Conservation (phyloP, 2,797 vertebrate genomes). For the Catamblyrhynchus diadema region DNA sequence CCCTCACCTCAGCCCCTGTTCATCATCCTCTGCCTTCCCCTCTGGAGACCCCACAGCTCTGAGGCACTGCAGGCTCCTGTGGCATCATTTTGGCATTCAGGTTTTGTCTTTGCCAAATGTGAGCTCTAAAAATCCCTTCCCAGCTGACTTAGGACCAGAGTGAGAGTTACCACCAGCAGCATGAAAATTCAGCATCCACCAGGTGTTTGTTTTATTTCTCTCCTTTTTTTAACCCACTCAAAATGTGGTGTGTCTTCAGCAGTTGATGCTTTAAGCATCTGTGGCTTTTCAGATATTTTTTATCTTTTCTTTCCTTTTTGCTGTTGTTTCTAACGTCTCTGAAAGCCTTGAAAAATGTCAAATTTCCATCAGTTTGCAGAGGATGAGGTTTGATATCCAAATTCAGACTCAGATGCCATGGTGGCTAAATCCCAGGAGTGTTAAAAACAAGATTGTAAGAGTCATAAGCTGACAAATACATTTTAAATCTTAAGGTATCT, state of each 20-base stretch:
- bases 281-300: background rate
- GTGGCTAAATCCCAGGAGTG: background rate
- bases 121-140: background rate
- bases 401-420: background rate
- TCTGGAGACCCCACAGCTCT: background rate
- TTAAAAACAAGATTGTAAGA: background rate
- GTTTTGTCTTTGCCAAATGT: background rate
- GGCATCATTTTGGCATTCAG: rapidly evolving
- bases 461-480: background rate
- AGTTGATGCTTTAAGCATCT: background rate
- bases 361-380: background rate
- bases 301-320: background rate
- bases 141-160: background rate
- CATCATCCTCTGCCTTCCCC: background rate
- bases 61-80: background rate
- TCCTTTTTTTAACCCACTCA: background rate
- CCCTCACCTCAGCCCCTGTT: rapidly evolving
- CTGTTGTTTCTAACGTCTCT: background rate
- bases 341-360: background rate
- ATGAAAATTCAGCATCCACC: background rate
- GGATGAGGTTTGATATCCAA: background rate
- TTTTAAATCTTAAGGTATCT: background rate
- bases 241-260: background rate
- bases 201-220: background rate
- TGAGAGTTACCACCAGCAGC: background rate